phyloP scores from a whole-genome alignment of 2,888 invertebrate genomes.

The Beris morrisii region DNA sequence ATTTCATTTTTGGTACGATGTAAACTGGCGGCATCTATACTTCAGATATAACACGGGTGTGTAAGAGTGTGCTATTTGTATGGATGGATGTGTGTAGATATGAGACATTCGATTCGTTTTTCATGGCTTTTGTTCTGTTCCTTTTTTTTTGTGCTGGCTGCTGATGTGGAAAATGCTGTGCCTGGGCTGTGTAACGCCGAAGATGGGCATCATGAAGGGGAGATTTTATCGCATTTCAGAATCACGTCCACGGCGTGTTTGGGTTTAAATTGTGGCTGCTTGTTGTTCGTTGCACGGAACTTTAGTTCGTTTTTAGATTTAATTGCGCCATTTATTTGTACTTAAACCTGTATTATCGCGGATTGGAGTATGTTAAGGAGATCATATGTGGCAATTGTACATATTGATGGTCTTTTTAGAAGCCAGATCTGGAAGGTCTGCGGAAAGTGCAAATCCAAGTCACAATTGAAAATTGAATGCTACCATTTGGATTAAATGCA shows the following conservation, averaged over 20 bases:
- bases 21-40: neutral
- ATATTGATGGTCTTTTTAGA: too few species aligned
- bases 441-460: too few species aligned
- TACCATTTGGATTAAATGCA: too few species aligned
- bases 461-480: too few species aligned
- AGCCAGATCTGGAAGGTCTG: too few species aligned
- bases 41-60: neutral
- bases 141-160: constrained; percentile 4
- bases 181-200: neutral
- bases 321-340: constrained; percentile 30
- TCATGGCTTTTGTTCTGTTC: constrained; percentile 12
- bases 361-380: neutral
- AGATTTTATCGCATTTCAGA: constrained; percentile 29
- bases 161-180: constrained; percentile 1
- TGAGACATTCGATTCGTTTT: constrained; percentile 4
- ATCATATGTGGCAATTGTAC: too few species aligned
- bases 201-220: constrained; percentile 29
- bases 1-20: neutral
- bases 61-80: neutral
- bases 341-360: constrained; percentile 26
- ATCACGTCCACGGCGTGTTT: constrained; percentile 15
- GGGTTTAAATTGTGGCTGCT: constrained; percentile 4
- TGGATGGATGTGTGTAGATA: neutral
- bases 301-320: constrained; percentile 17
- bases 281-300: constrained; percentile 11